Percentiles rank a stretch among this genome's conserved stretches.
Evolutionary conservation across 2,888 invertebrate genomes (phyloP).

Genomic region (Sphaerophoria rueppellii): DNA sequence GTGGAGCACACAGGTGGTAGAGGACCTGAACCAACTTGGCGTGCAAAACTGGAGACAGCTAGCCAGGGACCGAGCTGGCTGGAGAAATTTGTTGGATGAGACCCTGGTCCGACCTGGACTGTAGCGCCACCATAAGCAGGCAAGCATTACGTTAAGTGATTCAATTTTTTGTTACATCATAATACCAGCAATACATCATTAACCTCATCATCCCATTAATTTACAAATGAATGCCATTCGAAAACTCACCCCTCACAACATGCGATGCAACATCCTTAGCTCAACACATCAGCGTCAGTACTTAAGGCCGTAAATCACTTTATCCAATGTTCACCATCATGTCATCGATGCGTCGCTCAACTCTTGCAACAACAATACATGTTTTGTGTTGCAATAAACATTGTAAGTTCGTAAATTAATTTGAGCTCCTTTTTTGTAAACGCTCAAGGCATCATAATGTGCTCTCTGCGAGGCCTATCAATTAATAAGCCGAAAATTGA

Average conservation of each 20-base stretch:
- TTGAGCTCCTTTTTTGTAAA: conserved; percentile 1
- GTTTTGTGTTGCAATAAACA: conserved; percentile 51
- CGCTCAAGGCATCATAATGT: conserved; percentile 20
- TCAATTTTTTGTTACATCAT: conserved; percentile 12
- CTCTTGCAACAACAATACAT: neutral
- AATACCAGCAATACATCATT: neutral
- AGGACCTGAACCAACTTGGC: no score
- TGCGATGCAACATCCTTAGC: conserved; percentile 7
- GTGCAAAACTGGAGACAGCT: no score
- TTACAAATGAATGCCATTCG: conserved; percentile 8
- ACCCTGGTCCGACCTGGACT: no score
- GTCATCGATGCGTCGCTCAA: conserved; percentile 29
- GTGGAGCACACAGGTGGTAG: no score
- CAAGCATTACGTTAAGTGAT: neutral
- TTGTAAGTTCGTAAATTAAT: conserved; percentile 42
- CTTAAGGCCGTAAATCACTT: conserved; percentile 59
- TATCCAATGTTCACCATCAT: conserved; percentile 43
- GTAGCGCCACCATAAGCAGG: no score
- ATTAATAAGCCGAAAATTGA: conserved; percentile 67
- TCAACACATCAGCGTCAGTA: neutral
- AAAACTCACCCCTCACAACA: conserved; percentile 11
- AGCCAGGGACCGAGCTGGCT: no score
- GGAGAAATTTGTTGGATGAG: no score
- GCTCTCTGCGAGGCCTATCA: conserved; percentile 43
- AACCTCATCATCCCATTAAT: conserved; percentile 19